Evolutionary conservation across 2,797 vertebrate species (phyloP).

Genomic region (Echeneis naucrates): DNA sequence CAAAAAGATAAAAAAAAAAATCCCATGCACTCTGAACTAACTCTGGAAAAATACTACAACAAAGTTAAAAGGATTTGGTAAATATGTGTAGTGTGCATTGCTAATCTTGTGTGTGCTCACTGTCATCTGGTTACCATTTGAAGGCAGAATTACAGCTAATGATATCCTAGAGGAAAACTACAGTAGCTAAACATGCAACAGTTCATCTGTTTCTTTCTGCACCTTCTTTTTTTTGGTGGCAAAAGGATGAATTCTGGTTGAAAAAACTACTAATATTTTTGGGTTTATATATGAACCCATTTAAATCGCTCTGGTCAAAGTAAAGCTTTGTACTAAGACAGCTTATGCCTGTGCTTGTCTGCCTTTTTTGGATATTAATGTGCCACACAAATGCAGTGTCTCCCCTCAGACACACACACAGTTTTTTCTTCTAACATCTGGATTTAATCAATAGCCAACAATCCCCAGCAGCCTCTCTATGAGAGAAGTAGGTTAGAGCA

Average conservation of each 20-base stretch:
- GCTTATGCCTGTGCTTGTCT: conserved; percentile 35
- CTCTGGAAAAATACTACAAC: conserved; percentile 26
- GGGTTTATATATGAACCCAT: conserved; percentile 29
- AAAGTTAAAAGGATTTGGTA: conserved; percentile 16
- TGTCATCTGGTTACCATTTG: conserved; percentile 84
- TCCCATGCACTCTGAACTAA: conserved; percentile 11
- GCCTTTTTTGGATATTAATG: conserved; percentile 17
- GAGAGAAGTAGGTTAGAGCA: conserved; percentile 54
- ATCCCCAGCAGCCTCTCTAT: conserved; percentile 50
- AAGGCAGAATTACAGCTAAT: conserved; percentile 79
- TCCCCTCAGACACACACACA: conserved; percentile 7
- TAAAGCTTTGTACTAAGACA: conserved; percentile 26
- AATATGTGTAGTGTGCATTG: conserved; percentile 13
- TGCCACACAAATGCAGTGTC: conserved; percentile 39
- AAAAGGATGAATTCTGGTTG: conserved; percentile 18
- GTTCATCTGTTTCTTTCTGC: conserved; percentile 47
- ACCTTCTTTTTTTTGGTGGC: conserved; percentile 38
- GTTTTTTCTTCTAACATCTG: conserved; percentile 61
- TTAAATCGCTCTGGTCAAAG: conserved; percentile 17
- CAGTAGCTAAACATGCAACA: conserved; percentile 81
- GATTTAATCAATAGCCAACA: conserved; percentile 58
- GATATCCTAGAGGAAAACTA: conserved; percentile 83
- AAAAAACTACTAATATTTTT: conserved; percentile 24
- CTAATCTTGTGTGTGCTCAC: neutral
- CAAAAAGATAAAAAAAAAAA: too few species aligned